Conservation (phyloP, 2,888 invertebrate species). For the Malacosoma neustria region DNA sequence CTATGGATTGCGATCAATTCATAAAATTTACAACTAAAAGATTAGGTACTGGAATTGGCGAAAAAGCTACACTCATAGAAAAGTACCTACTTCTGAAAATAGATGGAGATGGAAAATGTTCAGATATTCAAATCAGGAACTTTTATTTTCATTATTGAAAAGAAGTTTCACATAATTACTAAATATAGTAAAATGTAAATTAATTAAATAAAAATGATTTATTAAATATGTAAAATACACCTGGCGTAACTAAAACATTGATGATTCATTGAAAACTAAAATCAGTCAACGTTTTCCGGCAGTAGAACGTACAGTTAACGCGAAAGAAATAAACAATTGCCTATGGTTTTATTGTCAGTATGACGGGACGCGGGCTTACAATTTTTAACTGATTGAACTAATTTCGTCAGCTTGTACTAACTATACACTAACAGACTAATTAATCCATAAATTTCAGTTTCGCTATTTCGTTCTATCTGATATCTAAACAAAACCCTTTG, state of each 20-base stretch:
- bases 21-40: conserved; percentile 74
- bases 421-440: no score
- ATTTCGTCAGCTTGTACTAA: no score
- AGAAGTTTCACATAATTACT: neutral
- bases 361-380: no score
- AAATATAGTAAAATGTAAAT: neutral
- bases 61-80: conserved; percentile 75
- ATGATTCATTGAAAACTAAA: neutral
- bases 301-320: neutral
- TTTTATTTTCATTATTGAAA: conserved; percentile 19
- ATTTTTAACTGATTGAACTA: no score
- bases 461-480: no score
- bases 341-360: conserved; percentile 8
- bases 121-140: conserved; percentile 44
- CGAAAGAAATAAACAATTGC: conserved; percentile 4
- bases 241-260: conserved; percentile 1
- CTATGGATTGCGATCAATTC: conserved; percentile 66
- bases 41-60: conserved; percentile 79
- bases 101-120: conserved; percentile 79
- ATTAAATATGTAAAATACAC: no score
- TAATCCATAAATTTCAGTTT: no score
- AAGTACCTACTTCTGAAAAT: conserved; percentile 83
- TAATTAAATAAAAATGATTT: no score
- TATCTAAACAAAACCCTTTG: no score
- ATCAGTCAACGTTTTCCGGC: neutral